Percentiles rank a stretch among this genome's conserved stretches.
These are phyloP conservation scores for Vultur gryphus DNA, from an alignment of 2,797 vertebrate species.

Conservation along the genomic window DNA sequence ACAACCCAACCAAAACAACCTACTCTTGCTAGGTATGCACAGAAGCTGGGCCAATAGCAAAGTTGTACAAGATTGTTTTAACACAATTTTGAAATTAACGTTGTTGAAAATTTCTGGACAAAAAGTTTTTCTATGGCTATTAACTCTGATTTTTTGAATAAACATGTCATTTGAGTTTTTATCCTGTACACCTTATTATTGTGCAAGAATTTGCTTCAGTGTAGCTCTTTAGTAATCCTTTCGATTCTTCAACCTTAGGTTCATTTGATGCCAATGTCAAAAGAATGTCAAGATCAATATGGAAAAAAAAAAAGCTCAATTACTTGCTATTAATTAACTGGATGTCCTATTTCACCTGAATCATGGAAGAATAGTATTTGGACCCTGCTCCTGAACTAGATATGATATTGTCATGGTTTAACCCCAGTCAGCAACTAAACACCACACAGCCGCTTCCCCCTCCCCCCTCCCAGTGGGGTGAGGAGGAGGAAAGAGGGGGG, in stretches of 20 bases:
- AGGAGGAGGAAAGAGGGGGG: too few species aligned
- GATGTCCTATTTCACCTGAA: not conserved
- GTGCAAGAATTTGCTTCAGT: not conserved
- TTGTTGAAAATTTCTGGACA: not conserved
- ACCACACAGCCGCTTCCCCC: too few species aligned
- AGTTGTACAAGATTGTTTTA: not conserved
- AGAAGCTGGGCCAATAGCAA: not conserved
- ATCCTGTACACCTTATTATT: not conserved
- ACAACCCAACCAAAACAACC: not conserved
- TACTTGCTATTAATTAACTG: not conserved
- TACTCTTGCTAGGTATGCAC: not conserved
- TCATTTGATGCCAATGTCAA: not conserved
- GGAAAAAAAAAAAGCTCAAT: not conserved
- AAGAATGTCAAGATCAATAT: not conserved
- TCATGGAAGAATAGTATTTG: not conserved
- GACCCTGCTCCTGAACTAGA: not conserved
- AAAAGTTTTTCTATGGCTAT: not conserved
- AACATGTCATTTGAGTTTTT: not conserved
- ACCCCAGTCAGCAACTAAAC: too few species aligned
- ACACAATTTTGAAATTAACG: not conserved
- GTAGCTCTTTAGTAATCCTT: not conserved
- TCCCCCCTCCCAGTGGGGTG: too few species aligned
- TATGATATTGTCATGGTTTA: too few species aligned
- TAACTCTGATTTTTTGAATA: not conserved
- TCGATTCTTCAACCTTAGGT: not conserved